Base-by-base conservation (phyloP, 2,797 vertebrate genomes). In the Micrastur ruficollis region DNA sequence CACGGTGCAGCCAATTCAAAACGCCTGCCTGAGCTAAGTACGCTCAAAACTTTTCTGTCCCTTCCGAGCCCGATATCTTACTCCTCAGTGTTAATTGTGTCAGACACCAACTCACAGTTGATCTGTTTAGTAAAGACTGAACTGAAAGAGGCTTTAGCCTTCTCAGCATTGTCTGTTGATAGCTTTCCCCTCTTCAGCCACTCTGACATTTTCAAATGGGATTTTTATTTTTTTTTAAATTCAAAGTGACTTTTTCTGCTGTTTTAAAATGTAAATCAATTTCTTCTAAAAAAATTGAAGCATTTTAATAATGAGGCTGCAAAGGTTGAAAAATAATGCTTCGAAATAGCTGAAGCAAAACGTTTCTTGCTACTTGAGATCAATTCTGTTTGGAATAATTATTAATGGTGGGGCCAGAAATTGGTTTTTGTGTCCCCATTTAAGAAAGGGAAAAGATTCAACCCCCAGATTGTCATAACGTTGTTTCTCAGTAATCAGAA, bases 201-300 rank as follows among this genome's bases (percentile, higher is more conserved):
- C 71, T 40, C 88, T 89, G 95, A 89, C 93, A 87, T 96, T 96
- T 96, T 91, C 89, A 86, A 89, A 84, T 13, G 42, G 66, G 74
- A 63, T 74, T 72, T 74, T 66, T 38, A 55, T 44, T 63, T 6
- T 52, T 82, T 72, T 72, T 50, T 22, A 78, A 93, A 95, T 81
- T 81, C 76, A 59, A 80, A 79, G 59, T 86, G 86, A 84, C 83
- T 96, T 95, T 83, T 94, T 71, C 90, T 75, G 75, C 79, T 86
- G 86, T 62, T 97, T 94, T 78, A 89, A 94, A 92, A 94, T 89
- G 81, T 89, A 92, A 92, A 96, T 96, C 83, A 84, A 89, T 92
- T 81, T 66, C 58, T 66, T 29, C 34, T 89, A 17, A 44, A 34
- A 59, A 66, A 82, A 63, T 2, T 10, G 68, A 65, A 90, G 50